A percentile compares a stretch with the other conserved stretches of the same genome.
Evolutionary conservation across 2,113 vertebrate species (phyloP).

Genomic region (Silurus meridionalis): DNA sequence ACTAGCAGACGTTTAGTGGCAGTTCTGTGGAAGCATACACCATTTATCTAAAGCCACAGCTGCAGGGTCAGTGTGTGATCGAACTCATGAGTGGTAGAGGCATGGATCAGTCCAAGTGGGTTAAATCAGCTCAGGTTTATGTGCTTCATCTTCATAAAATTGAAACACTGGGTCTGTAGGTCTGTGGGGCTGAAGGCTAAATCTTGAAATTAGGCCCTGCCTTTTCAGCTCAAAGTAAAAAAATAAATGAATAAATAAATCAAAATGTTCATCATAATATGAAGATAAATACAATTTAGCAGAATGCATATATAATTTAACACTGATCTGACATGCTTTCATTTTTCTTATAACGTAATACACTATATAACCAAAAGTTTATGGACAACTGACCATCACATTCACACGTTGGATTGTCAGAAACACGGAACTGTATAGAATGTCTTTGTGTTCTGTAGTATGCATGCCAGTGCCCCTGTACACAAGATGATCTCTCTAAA

Average conservation of each 20-base stretch:
- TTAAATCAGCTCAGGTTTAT: not conserved
- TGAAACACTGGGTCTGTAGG: not conserved
- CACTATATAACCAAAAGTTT: not conserved
- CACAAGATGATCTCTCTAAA: not conserved
- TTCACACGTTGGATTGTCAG: not conserved
- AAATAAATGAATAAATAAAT: too few relatives aligned
- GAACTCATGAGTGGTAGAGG: conserved; percentile 14
- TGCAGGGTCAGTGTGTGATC: conserved; percentile 7
- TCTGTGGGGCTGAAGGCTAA: not conserved
- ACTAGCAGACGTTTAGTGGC: conserved; percentile 21
- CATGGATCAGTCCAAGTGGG: not conserved
- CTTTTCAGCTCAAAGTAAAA: not conserved
- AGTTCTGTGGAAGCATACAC: not conserved
- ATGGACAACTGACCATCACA: not conserved
- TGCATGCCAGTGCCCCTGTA: not conserved
- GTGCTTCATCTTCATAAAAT: not conserved
- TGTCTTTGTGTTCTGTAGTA: not conserved
- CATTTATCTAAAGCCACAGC: conserved; percentile 35
- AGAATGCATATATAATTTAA: not conserved
- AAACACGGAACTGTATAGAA: not conserved
- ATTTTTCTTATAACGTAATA: not conserved
- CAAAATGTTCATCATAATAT: not conserved
- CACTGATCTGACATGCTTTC: not conserved
- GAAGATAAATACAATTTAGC: not conserved
- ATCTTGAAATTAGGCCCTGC: not conserved